Evolutionary conservation across 2,888 invertebrate species (phyloP).

Genomic region (Diarsia mendica): DNA sequence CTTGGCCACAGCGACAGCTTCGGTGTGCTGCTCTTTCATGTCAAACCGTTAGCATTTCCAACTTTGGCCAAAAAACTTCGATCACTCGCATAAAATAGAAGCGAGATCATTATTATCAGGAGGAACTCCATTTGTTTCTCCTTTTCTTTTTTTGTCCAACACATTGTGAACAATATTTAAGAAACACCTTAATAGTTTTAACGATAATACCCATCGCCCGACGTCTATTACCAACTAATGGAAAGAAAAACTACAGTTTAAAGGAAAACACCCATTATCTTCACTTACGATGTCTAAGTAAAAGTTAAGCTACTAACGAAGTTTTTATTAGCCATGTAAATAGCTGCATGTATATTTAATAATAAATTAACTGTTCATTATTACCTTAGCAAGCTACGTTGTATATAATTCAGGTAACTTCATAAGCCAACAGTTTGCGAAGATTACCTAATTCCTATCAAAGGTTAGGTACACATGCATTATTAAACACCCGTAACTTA

Average conservation of each 20-base stretch:
- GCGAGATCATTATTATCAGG: background rate
- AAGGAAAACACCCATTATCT: background rate
- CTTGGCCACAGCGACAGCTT: too few relatives aligned
- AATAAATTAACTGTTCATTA: slow-evolving; percentile 4
- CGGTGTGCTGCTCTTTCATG: too few relatives aligned
- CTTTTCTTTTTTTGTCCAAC: background rate
- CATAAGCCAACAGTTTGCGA: slow-evolving; percentile 34
- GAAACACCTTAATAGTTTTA: background rate
- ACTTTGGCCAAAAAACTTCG: too few relatives aligned
- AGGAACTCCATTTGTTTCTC: background rate
- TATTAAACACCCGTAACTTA: slow-evolving; percentile 38
- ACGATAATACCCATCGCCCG: background rate
- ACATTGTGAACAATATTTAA: background rate
- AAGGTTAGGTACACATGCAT: slow-evolving; percentile 37
- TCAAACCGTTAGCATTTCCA: too few relatives aligned
- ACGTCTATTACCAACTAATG: background rate
- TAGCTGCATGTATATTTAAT: background rate
- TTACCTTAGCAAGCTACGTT: slow-evolving; percentile 4
- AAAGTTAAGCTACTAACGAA: background rate
- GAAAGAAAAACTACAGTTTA: background rate
- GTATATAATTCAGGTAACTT: slow-evolving; percentile 32
- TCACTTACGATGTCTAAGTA: background rate
- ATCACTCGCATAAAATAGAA: background rate
- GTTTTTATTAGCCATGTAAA: background rate
- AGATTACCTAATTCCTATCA: slow-evolving; percentile 43